Percentiles rank a stretch among this genome's conserved stretches.
These are phyloP conservation scores for Microtus oregoni DNA, from an alignment of 2,113 vertebrate genomes.

Conservation along the genomic window DNA sequence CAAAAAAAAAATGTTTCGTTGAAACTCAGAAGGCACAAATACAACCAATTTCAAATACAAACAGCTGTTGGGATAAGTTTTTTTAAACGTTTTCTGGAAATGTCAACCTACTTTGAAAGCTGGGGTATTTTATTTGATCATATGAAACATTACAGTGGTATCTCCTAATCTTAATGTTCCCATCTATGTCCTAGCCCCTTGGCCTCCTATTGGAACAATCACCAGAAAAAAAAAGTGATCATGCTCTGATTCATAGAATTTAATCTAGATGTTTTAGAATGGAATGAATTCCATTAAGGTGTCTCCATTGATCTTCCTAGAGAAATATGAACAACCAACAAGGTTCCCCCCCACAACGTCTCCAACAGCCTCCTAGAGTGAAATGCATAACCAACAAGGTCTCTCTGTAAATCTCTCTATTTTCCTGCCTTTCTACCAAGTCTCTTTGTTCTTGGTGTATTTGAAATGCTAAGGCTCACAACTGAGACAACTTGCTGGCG, in stretches of 20 bases:
- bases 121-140: neutral
- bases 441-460: neutral
- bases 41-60: conserved; percentile 16
- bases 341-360: neutral
- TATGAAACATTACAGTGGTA: neutral
- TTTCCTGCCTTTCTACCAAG: neutral
- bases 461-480: neutral
- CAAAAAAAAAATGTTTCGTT: conserved; percentile 12
- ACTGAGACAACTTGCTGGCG: neutral
- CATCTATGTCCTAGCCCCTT: neutral
- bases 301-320: neutral
- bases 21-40: conserved; percentile 7
- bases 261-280: neutral
- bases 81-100: neutral
- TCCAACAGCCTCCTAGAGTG: neutral
- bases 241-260: neutral
- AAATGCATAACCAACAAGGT: neutral
- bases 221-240: neutral
- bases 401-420: neutral
- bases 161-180: neutral
- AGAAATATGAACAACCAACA: neutral
- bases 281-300: neutral
- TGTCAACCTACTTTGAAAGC: neutral
- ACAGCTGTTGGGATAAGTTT: neutral
- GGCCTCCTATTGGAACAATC: neutral